These are phyloP conservation scores for Oreortyx pictus DNA, from an alignment of 2,797 vertebrate genomes.

Conservation along the genomic window DNA sequence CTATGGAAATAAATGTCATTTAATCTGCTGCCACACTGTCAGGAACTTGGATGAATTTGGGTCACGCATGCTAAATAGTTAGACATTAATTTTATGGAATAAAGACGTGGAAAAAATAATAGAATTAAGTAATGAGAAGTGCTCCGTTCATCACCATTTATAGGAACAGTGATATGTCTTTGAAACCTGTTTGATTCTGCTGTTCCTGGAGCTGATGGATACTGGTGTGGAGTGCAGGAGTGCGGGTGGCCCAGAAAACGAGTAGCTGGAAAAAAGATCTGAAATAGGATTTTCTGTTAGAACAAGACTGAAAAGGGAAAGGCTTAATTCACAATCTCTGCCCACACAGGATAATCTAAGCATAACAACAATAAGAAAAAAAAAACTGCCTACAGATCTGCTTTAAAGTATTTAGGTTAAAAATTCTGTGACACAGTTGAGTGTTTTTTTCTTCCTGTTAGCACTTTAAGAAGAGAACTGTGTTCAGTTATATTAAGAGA, in stretches of 20 bases:
- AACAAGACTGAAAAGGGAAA: not conserved
- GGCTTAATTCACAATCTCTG: not conserved
- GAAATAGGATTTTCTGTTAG: not conserved
- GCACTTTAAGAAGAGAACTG: conserved; percentile 7
- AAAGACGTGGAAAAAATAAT: not conserved
- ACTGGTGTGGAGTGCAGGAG: not conserved
- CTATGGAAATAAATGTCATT: conserved; percentile 23
- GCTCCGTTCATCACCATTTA: not conserved
- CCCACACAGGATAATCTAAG: not conserved
- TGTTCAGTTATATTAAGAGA: not conserved
- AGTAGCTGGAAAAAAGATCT: not conserved
- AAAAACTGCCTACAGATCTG: not conserved
- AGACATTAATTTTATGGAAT: conserved; percentile 30
- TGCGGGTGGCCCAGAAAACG: not conserved
- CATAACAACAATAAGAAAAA: not conserved
- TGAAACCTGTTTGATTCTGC: not conserved
- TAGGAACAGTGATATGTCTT: not conserved
- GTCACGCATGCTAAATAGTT: conserved; percentile 12
- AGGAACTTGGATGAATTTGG: conserved; percentile 7
- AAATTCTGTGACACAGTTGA: not conserved
- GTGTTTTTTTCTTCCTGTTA: not conserved
- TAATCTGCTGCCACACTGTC: conserved; percentile 25
- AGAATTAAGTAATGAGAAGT: not conserved
- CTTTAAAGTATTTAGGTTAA: not conserved
- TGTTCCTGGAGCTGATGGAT: not conserved